Evolutionary conservation across 2,888 invertebrate species (phyloP).

Genomic region (Sphaerophoria rueppellii): DNA sequence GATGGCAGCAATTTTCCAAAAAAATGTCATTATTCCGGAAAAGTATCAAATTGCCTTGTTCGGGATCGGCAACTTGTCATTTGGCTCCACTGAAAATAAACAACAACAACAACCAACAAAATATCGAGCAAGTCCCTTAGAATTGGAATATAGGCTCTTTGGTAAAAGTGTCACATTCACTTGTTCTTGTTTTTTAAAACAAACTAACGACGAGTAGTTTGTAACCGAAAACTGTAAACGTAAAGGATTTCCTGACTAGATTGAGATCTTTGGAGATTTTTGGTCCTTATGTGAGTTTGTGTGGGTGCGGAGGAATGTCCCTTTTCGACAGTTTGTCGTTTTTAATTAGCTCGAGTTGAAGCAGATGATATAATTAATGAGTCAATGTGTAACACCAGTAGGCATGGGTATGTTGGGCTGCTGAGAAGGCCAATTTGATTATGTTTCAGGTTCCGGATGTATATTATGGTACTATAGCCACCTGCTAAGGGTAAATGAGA

Average conservation of each 20-base stretch:
- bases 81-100: constrained; percentile 20
- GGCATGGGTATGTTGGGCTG: constrained; percentile 28
- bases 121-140: constrained; percentile 11
- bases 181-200: constrained; percentile 48
- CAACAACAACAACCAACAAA: neutral
- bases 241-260: constrained; percentile 59
- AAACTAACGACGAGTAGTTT: constrained; percentile 29
- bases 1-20: constrained; percentile 50
- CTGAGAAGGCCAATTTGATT: constrained; percentile 57
- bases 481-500: constrained; percentile 50
- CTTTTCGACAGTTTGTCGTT: constrained; percentile 53
- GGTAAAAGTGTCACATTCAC: constrained; percentile 61
- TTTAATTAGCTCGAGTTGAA: constrained; percentile 65
- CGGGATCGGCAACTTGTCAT: constrained; percentile 27
- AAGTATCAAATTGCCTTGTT: constrained; percentile 63
- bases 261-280: constrained; percentile 54
- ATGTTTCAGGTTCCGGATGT: constrained; percentile 37
- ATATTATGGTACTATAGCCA: constrained; percentile 25
- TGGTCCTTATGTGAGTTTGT: neutral
- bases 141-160: neutral
- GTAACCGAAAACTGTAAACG: constrained; percentile 56
- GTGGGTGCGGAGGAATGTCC: constrained; percentile 50
- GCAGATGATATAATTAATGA: constrained; percentile 68
- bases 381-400: constrained; percentile 57
- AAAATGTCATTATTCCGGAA: constrained; percentile 53